Conservation (phyloP, 1,140 invertebrate genomes). For the Eurosta solidaginis region DNA sequence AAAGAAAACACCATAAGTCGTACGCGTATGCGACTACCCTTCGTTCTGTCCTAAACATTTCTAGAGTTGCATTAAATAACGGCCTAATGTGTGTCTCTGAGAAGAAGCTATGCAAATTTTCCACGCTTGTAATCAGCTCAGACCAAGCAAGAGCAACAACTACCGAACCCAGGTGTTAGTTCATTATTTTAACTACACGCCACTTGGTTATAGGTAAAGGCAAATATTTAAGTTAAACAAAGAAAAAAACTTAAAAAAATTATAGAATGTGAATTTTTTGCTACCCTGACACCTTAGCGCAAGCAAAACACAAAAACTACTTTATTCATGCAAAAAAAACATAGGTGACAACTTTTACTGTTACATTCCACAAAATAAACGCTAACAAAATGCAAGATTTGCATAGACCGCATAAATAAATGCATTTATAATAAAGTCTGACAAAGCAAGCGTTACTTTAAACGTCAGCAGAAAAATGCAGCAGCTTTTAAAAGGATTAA, state of each 20-base stretch:
- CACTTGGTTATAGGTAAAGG: neutral
- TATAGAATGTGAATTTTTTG: slow-evolving; percentile 5
- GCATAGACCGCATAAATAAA: slow-evolving; percentile 5
- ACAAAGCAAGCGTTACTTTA: neutral
- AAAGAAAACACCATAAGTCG: too few relatives aligned
- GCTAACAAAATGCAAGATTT: neutral
- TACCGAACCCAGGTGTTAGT: neutral
- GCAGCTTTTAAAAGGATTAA: slow-evolving; percentile 12
- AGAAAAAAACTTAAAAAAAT: neutral
- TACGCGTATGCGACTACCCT: too few relatives aligned
- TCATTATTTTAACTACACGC: slow-evolving; percentile 24
- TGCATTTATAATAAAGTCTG: slow-evolving; percentile 25
- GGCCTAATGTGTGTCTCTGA: too few relatives aligned
- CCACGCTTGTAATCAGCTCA: neutral
- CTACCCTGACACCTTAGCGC: neutral
- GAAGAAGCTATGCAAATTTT: neutral
- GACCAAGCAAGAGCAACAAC: neutral
- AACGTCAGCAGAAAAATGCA: neutral
- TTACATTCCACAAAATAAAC: neutral
- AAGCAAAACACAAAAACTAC: neutral
- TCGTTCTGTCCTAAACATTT: too few relatives aligned
- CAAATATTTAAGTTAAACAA: neutral
- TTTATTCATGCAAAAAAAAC: neutral
- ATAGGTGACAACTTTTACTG: neutral
- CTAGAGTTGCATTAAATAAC: too few relatives aligned